phyloP scores from a whole-genome alignment of 2,888 invertebrate genomes.

The Drosophila incognita region DNA sequence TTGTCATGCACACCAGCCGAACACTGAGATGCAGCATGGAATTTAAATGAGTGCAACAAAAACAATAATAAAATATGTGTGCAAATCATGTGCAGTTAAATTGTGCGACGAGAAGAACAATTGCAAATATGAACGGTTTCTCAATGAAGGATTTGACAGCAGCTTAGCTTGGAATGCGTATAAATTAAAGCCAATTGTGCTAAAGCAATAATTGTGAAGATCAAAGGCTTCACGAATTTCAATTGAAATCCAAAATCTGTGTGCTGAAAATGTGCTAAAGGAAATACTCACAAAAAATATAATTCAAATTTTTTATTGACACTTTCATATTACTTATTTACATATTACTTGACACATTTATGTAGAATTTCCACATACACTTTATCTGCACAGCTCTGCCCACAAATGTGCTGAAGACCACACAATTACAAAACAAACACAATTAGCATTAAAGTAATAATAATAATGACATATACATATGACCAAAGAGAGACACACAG shows the following conservation, averaged over 20 bases:
- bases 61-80: conserved; percentile 50
- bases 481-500: conserved; percentile 4
- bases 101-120: conserved; percentile 39
- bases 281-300: not conserved
- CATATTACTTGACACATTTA: conserved; percentile 8
- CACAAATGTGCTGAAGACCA: conserved; percentile 42
- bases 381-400: conserved; percentile 26
- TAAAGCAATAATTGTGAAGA: not conserved
- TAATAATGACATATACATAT: conserved; percentile 24
- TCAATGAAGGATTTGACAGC: not conserved
- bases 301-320: not conserved
- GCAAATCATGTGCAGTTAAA: conserved; percentile 53
- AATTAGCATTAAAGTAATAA: conserved; percentile 55
- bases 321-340: not conserved
- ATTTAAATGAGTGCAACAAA: conserved; percentile 61
- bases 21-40: conserved; percentile 48
- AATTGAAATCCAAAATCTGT: conserved; percentile 7
- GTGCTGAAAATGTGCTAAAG: not conserved
- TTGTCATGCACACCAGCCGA: conserved; percentile 16
- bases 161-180: conserved; percentile 11
- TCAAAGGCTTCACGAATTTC: not conserved
- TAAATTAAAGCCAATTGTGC: conserved; percentile 11
- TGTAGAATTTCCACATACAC: conserved; percentile 43
- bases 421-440: conserved; percentile 34
- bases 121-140: conserved; percentile 23